A percentile compares a stretch with the other conserved stretches of the same genome.
Conservation (phyloP, 2,797 vertebrate genomes). For the Columba guinea region DNA sequence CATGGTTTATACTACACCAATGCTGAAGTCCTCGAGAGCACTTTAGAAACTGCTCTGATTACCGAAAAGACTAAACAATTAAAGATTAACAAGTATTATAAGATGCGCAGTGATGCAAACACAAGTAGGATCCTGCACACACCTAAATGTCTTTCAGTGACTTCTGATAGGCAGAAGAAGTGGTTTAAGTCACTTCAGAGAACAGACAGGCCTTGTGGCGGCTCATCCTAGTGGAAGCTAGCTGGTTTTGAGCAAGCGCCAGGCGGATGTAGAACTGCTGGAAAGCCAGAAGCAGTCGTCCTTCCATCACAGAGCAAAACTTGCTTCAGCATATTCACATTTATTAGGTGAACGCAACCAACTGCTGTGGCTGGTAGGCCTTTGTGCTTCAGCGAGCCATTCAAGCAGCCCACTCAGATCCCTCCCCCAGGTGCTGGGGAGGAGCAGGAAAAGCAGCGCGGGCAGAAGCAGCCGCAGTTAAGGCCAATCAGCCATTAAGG, state of each 20-base stretch:
- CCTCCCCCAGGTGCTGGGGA: background rate
- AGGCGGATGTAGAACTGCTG: fast-evolving
- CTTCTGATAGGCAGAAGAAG: background rate
- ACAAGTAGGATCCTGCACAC: fast-evolving
- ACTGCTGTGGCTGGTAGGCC: fast-evolving
- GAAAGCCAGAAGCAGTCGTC: background rate
- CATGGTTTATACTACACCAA: background rate
- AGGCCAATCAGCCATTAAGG: background rate
- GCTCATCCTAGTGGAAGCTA: background rate
- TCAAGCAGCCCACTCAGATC: background rate
- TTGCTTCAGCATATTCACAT: background rate
- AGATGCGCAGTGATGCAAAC: background rate
- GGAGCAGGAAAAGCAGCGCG: background rate
- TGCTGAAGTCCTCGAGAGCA: background rate
- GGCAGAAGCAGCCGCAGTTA: background rate
- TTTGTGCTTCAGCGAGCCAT: background rate
- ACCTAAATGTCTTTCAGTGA: background rate
- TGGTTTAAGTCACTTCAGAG: fast-evolving
- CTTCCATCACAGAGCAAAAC: background rate
- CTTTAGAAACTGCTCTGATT: background rate
- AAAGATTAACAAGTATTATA: fast-evolving
- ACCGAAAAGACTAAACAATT: background rate
- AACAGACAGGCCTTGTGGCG: background rate
- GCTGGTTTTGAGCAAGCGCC: background rate
- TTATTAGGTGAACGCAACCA: fast-evolving